Conservation (phyloP, 30 jellyfish, hydroid and myxozoan genomes). For the Mastigias papua region DNA sequence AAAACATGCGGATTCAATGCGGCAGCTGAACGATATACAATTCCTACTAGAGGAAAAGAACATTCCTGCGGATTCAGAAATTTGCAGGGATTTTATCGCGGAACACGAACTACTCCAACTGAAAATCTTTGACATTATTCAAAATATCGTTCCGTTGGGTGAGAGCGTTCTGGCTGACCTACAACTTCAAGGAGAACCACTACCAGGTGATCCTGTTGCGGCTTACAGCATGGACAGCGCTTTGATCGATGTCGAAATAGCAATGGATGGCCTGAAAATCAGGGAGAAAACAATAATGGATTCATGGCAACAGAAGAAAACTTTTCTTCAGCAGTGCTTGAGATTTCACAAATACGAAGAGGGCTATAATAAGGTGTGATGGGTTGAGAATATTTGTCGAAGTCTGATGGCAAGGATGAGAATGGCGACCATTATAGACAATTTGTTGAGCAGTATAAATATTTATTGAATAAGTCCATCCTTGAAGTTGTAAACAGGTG, state of each 20-base stretch:
- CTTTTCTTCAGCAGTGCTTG: constrained; percentile 51
- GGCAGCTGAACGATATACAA: constrained; percentile 48
- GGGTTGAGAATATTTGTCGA: neutral
- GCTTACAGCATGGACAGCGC: constrained; percentile 86
- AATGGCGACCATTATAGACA: too few species aligned
- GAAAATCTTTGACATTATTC: constrained; percentile 49
- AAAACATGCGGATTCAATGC: constrained; percentile 63
- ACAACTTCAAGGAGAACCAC: constrained; percentile 74
- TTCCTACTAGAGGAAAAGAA: constrained; percentile 60
- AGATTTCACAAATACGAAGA: constrained; percentile 72
- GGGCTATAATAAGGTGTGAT: constrained; percentile 69
- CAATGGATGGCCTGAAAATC: constrained; percentile 67
- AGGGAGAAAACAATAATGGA: constrained; percentile 69
- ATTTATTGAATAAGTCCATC: too few species aligned
- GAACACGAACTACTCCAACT: constrained; percentile 69
- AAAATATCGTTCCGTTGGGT: constrained; percentile 62
- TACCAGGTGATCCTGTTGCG: constrained; percentile 83
- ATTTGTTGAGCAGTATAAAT: too few species aligned
- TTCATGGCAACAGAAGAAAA: constrained; percentile 69
- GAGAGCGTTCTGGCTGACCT: constrained; percentile 60
- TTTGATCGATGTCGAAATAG: constrained; percentile 63
- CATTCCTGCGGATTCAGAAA: constrained; percentile 61
- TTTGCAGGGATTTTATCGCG: constrained; percentile 59
- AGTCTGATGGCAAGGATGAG: too few species aligned
- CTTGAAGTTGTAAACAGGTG: too few species aligned